Percentiles rank a stretch among this genome's conserved stretches.
Conservation (phyloP, 1,140 invertebrate genomes). For the Asbolus verrucosus region DNA sequence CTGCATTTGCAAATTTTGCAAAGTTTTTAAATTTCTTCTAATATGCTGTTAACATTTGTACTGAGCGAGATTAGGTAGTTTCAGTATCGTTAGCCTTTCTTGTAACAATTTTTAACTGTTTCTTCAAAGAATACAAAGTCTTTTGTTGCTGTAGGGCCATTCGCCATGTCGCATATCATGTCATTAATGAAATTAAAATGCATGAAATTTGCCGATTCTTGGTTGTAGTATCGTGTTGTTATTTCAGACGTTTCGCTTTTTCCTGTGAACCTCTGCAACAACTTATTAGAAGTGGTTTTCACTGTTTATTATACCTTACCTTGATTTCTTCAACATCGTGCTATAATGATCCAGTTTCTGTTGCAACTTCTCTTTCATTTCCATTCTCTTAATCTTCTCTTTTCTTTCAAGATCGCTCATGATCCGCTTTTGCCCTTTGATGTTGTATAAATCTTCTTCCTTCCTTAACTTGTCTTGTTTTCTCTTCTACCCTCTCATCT, state of each 20-base stretch:
- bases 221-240: constrained; percentile 81
- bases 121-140: constrained; percentile 65
- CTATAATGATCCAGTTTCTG: constrained; percentile 71
- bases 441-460: constrained; percentile 84
- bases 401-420: constrained; percentile 80
- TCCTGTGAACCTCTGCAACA: constrained; percentile 71
- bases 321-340: not conserved
- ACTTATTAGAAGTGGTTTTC: no score
- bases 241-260: constrained; percentile 83
- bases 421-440: constrained; percentile 84
- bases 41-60: constrained; percentile 55
- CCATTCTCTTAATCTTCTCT: constrained; percentile 74
- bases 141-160: constrained; percentile 55
- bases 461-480: constrained; percentile 87
- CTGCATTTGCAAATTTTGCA: constrained; percentile 74
- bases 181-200: constrained; percentile 95
- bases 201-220: constrained; percentile 93
- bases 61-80: no score
- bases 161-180: constrained; percentile 86
- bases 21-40: constrained; percentile 70
- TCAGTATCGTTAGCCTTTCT: no score
- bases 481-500: constrained; percentile 87
- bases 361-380: constrained; percentile 79
- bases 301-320: not conserved
- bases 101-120: no score